Evolutionary conservation across 1,140 invertebrate genomes (phyloP).

Genomic region (Prorops nasuta): DNA sequence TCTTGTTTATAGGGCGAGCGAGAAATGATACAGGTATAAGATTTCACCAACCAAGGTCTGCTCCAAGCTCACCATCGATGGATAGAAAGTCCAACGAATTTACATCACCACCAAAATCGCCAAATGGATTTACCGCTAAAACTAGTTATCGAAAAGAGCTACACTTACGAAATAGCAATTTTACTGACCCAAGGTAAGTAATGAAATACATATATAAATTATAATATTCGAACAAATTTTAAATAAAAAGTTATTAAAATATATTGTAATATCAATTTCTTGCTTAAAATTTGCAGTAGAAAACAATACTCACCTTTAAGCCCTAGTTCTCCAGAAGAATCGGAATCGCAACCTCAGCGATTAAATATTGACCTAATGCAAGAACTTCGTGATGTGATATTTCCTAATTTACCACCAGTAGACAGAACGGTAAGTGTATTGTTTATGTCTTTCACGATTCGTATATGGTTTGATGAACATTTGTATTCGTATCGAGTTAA

Average conservation of each 20-base stretch:
- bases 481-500: constrained; percentile 1
- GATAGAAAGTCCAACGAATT: constrained; percentile 54
- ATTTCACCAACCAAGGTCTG: constrained; percentile 61
- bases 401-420: constrained; percentile 55
- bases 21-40: constrained; percentile 43
- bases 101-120: constrained; percentile 48
- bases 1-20: constrained; percentile 41
- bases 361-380: constrained; percentile 67
- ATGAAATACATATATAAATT: constrained; percentile 16
- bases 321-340: constrained; percentile 55
- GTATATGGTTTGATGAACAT: neutral
- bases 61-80: constrained; percentile 66
- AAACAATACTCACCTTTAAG: constrained; percentile 58
- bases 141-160: constrained; percentile 58
- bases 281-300: constrained; percentile 36
- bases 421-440: constrained; percentile 56
- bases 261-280: neutral
- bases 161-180: constrained; percentile 46
- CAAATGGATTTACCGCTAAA: constrained; percentile 47
- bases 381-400: constrained; percentile 65
- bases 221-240: neutral
- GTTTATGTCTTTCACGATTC: neutral
- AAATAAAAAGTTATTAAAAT: constrained; percentile 1
- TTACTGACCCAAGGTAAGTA: constrained; percentile 51
- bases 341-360: constrained; percentile 48